Percentiles rank a stretch among this genome's conserved stretches.
Evolutionary conservation across 2,888 invertebrate genomes (phyloP).

Genomic region (Capitulum mitella): DNA sequence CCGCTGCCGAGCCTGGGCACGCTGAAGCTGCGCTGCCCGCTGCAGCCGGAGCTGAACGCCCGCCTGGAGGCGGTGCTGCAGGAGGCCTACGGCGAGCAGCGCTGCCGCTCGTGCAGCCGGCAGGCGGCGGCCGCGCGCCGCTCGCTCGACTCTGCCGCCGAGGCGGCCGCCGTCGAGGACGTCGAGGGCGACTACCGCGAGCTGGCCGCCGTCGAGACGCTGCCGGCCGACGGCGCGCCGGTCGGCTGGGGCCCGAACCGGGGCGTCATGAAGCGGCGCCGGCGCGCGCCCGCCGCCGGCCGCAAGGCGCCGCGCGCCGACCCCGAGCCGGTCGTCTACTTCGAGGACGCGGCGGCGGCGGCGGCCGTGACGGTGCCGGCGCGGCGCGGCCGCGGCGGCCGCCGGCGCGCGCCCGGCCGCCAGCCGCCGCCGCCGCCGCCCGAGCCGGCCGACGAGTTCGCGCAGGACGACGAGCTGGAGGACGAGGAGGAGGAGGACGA

Average conservation of each 20-base stretch:
- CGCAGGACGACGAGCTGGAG: background rate
- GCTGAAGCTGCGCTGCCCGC: constrained; percentile 18
- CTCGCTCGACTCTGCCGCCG: background rate
- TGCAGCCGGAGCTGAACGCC: background rate
- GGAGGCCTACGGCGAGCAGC: background rate
- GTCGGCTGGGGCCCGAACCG: background rate
- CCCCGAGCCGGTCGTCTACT: background rate
- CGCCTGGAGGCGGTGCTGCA: background rate
- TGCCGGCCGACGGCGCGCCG: background rate
- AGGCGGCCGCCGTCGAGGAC: background rate
- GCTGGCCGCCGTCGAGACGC: background rate
- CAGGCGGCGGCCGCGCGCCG: too few relatives aligned
- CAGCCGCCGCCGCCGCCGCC: background rate
- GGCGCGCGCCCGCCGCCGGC: background rate
- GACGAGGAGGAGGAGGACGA: background rate
- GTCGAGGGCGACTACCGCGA: background rate
- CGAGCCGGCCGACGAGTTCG: background rate
- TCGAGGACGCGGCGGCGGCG: background rate
- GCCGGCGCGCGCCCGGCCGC: background rate
- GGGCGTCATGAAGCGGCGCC: background rate
- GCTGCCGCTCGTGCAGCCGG: background rate
- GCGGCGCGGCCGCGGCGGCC: background rate
- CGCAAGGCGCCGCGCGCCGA: background rate
- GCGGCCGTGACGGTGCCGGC: background rate
- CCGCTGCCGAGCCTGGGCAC: constrained; percentile 13